Conservation (phyloP, 2,113 vertebrate genomes). For the Trinectes maculatus region DNA sequence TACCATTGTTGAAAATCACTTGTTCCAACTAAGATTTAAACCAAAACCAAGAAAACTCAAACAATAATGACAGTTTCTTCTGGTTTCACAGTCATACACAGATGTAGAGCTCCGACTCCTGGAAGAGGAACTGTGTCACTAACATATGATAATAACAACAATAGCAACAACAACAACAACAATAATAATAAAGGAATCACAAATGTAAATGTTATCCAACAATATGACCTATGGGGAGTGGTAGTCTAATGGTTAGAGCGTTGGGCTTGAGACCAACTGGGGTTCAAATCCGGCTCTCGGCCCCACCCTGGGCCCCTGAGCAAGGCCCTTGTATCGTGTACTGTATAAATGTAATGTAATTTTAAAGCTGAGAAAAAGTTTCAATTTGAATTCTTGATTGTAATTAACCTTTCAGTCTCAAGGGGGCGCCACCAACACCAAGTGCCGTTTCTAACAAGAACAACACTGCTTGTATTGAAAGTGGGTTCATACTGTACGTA, state of each 20-base stretch:
- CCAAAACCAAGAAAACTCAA: neutral
- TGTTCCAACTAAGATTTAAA: too few species aligned
- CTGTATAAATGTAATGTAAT: too few species aligned
- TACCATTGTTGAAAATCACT: too few species aligned
- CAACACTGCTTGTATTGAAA: neutral
- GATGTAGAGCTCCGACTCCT: conserved; percentile 76
- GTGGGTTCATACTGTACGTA: conserved; percentile 16
- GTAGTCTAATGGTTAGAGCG: too few species aligned
- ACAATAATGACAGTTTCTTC: neutral
- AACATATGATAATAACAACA: neutral
- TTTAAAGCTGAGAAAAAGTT: too few species aligned
- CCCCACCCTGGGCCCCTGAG: too few species aligned
- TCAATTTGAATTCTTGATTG: too few species aligned
- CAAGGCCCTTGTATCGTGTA: too few species aligned
- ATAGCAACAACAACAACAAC: neutral
- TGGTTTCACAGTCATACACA: conserved; percentile 52
- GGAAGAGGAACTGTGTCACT: neutral
- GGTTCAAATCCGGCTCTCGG: too few species aligned
- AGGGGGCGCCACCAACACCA: neutral
- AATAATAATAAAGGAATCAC: neutral
- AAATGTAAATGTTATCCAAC: neutral
- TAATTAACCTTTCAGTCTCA: conserved; percentile 13
- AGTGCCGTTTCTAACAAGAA: too few species aligned
- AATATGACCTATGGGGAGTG: neutral
- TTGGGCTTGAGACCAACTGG: too few species aligned